phyloP scores from a whole-genome alignment of 1,140 invertebrate genomes.

The Lutraria rhynchaena region DNA sequence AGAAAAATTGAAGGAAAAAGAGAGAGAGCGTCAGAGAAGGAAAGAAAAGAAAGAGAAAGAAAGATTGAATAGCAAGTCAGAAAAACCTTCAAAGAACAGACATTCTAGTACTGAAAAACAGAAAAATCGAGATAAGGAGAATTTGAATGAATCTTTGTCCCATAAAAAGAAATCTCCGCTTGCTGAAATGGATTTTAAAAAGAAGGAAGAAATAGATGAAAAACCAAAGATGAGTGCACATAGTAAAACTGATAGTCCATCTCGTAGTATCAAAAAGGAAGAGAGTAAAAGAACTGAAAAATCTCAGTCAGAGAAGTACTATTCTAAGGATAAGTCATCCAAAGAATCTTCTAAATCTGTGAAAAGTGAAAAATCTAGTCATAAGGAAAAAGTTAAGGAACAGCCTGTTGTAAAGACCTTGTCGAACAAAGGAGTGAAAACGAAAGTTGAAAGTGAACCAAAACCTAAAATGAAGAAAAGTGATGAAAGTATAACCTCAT shows the following conservation, averaged over 20 bases:
- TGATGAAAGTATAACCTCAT: not conserved
- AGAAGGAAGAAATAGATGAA: conserved; percentile 14
- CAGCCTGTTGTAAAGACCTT: not conserved
- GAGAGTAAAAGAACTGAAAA: conserved; percentile 11
- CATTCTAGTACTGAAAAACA: conserved; percentile 28
- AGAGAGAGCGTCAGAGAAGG: conserved; percentile 5
- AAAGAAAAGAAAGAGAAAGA: conserved; percentile 31
- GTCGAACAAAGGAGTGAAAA: not conserved
- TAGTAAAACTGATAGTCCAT: conserved; percentile 22
- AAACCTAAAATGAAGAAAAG: conserved; percentile 40
- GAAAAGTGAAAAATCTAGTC: conserved; percentile 12
- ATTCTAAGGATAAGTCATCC: conserved; percentile 2
- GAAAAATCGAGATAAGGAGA: conserved; percentile 20
- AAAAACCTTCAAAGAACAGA: conserved; percentile 24
- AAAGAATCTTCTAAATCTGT: conserved; percentile 26
- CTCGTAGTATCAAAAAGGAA: not conserved
- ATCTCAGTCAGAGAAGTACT: conserved; percentile 5
- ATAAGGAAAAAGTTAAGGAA: conserved; percentile 1
- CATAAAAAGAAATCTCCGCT: conserved; percentile 14
- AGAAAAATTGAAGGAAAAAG: not conserved
- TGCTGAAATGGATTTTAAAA: conserved; percentile 20
- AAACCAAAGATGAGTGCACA: not conserved
- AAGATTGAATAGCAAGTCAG: conserved; percentile 6
- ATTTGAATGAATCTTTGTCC: not conserved
- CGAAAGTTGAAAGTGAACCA: not conserved